Evolutionary conservation across 1,140 invertebrate genomes (phyloP).

Genomic region (Contarinia nasturtii): DNA sequence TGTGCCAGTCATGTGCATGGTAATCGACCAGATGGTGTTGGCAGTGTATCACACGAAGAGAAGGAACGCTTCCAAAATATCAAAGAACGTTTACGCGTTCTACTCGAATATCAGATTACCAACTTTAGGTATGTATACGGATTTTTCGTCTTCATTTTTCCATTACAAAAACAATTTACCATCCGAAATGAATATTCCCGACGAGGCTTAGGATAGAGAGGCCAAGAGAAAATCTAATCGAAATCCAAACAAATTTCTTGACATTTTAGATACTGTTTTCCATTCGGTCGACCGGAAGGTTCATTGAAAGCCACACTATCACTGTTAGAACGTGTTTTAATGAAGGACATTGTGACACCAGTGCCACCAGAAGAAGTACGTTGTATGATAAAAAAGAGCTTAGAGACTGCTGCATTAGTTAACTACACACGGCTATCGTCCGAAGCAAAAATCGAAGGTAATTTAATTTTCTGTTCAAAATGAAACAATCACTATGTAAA

Average conservation of each 20-base stretch:
- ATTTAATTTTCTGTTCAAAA: conserved; percentile 5
- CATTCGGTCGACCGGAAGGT: conserved; percentile 95
- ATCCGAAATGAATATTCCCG: too few species aligned
- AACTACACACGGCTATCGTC: conserved; percentile 93
- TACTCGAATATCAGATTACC: conserved; percentile 96
- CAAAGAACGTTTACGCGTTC: conserved; percentile 78
- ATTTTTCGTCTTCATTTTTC: neutral
- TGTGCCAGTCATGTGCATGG: conserved; percentile 98
- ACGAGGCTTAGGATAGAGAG: too few species aligned
- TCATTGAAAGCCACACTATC: conserved; percentile 91
- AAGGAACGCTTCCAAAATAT: conserved; percentile 96
- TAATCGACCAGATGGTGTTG: conserved; percentile 94
- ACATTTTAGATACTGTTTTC: conserved; percentile 75
- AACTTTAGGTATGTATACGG: conserved; percentile 69
- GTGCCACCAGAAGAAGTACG: conserved; percentile 92
- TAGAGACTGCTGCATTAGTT: conserved; percentile 93
- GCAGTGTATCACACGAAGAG: conserved; percentile 92
- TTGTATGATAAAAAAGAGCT: conserved; percentile 84
- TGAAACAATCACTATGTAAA: neutral
- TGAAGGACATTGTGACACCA: conserved; percentile 98
- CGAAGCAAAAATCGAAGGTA: conserved; percentile 95
- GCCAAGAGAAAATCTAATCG: too few species aligned
- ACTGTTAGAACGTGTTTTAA: conserved; percentile 86
- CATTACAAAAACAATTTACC: too few species aligned
- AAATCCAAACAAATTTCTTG: neutral